Percentiles rank a stretch among this genome's conserved stretches.
Conservation (phyloP, 2,888 invertebrate genomes). For the Eurytoma californica region DNA sequence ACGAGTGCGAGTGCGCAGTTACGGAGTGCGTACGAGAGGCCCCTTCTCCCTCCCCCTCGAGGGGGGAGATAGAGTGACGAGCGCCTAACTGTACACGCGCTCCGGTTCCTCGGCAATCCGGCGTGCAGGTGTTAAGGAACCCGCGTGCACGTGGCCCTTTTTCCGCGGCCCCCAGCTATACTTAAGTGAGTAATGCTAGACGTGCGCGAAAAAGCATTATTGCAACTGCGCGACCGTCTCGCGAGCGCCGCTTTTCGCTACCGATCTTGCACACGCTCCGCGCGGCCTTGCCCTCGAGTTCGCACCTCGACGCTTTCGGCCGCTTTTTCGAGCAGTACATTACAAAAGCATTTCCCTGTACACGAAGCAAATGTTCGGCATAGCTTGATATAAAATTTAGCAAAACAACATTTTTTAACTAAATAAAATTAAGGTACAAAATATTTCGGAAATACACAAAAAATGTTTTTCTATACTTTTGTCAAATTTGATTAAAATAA, state of each 20-base stretch:
- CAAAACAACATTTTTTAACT: no score
- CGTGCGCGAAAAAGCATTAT: neutral
- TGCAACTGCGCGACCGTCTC: neutral
- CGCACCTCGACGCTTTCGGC: neutral
- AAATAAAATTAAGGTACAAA: no score
- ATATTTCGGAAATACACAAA: no score
- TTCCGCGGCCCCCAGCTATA: neutral
- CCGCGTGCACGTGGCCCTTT: slow-evolving; percentile 12
- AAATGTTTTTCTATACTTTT: no score
- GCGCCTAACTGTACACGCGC: slow-evolving; percentile 26
- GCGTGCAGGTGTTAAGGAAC: slow-evolving; percentile 32
- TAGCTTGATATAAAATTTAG: no score
- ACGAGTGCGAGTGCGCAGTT: neutral
- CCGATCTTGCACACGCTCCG: no score
- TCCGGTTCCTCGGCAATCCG: neutral
- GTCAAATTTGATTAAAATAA: no score
- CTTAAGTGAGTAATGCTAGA: neutral
- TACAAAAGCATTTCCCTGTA: no score
- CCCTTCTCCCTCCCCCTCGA: neutral
- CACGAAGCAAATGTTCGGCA: no score
- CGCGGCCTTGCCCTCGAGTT: neutral
- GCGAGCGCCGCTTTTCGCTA: neutral
- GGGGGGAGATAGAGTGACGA: slow-evolving; percentile 29
- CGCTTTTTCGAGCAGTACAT: no score
- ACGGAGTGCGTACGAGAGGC: neutral